Base-by-base conservation (phyloP, 1,140 invertebrate species). In the Heterodera carotae region DNA sequence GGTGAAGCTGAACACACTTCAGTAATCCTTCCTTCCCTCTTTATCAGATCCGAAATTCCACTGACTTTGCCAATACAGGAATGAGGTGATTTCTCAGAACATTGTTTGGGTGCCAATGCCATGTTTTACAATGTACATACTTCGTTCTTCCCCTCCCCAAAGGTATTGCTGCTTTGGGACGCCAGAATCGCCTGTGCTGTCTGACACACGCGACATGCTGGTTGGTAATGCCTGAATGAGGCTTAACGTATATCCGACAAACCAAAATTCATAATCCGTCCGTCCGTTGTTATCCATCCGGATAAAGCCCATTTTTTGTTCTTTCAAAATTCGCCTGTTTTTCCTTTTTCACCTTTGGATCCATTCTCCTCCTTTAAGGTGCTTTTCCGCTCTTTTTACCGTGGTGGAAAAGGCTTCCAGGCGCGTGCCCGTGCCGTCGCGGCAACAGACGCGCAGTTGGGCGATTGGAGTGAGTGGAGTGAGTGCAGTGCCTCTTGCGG, bases 101-200 rank as follows among this genome's bases (percentile, higher is more conserved):
- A n/a, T n/a, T n/a, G n/a, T n/a, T n/a, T n/a, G n/a, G 22, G 48
- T 53, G 48, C 48, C 48, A 39, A 39, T 39, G 39, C 39, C 62
- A 18, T 8, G 12, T 43, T 69, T 80, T 22, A 43, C 5, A 68
- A 78, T 3, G 22, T n/a, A n/a, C n/a, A n/a, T n/a, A n/a, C n/a
- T n/a, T n/a, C n/a, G 22, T 43, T 80, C 7, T 72, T 25, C 71
- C 53, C 25, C 81, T 25, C 71, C 64, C 25, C 81, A 1, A 33
- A 86, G 85, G 76, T 87, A 88, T 66, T 87, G 85, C 74, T 87
- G 85, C 70, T 86, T 79, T 53, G 86, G 86, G 22, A 88, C 85
- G 60, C 85, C 85, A 12, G 43, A 73, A 43, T 79, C 80, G 3
- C 71, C 80, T 53, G 78, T 87, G n/a, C 53, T 85, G 31, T 87